Evolutionary conservation across 2,888 invertebrate species (phyloP), one percentile per base, ranked within the genome.

Genomic region (Melinaea menophilus): DNA sequence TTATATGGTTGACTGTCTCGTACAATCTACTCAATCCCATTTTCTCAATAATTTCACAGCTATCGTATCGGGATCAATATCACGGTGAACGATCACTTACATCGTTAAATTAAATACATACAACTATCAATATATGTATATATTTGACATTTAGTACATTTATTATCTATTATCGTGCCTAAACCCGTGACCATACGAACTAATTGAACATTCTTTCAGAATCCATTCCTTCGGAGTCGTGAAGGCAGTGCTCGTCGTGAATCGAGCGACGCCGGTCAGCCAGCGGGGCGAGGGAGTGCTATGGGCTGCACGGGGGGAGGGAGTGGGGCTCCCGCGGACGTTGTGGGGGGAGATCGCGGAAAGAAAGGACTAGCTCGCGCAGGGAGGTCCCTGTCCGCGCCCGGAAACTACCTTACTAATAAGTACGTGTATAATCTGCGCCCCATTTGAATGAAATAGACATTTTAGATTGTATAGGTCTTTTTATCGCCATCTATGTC

Each of bases 181-280:
- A 22, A 22, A 22, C 22, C 22, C 22, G 22, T 22, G 22, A 41
- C 11, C 41, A 41, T 41, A 22, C 22, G 22, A 22, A 58, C 58
- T 60, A 58, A 37, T 54, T 3, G 13, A 51, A 11, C 13, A 62
- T 51, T 47, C 55, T 45, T 72, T 46, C 77, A 90, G 90, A 90
- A 90, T 68, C 90, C 90, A n/a, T 90, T 90, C 76, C 79, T 86
- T 1, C 84, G 90, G 2, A 89, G 88, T 64, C 80, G 90, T 35
- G 90, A 90, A 59, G 84, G 85, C 69, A 88, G 87, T 9, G 82
- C 85, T 0, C 79, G 88, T 1, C 75, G 85, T 2, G 86, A 86
- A 67, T 84, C 85, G 0, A 73, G 75, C 46, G 71, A 74, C 45
- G 75, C 69, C 1, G 75, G 70, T 11, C 58, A 51, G 9, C 51